Evolutionary conservation across 2,113 vertebrate genomes (phyloP).

Genomic region (Ardeotis arabs): DNA sequence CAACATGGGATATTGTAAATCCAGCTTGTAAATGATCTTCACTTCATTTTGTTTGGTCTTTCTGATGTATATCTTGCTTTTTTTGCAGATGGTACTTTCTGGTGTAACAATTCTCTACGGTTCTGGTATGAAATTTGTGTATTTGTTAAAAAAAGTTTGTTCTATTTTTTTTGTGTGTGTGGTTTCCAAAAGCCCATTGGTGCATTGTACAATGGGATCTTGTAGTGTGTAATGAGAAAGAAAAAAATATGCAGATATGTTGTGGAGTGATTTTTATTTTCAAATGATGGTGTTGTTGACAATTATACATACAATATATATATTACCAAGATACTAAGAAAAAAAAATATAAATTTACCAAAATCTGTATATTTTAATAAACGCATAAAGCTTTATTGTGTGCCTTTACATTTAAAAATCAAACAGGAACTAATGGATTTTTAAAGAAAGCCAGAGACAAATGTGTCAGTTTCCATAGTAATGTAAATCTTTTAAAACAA

Average conservation of each 20-base stretch:
- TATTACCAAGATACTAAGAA: slow-evolving; percentile 66
- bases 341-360: slow-evolving; percentile 78
- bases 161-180: slow-evolving; percentile 71
- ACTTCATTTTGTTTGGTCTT: slow-evolving; percentile 75
- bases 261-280: slow-evolving; percentile 82
- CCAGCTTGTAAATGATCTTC: slow-evolving; percentile 77
- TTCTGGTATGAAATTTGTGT: slow-evolving; percentile 84
- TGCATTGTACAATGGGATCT: slow-evolving; percentile 89
- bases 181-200: slow-evolving; percentile 82
- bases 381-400: slow-evolving; percentile 83
- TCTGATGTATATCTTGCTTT: slow-evolving; percentile 80
- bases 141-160: slow-evolving; percentile 79
- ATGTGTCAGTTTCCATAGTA: slow-evolving; percentile 59
- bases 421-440: slow-evolving; percentile 4
- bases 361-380: slow-evolving; percentile 89
- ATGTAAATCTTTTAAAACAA: slow-evolving; percentile 46
- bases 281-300: slow-evolving; percentile 76
- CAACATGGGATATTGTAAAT: slow-evolving; percentile 63
- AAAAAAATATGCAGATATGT: slow-evolving; percentile 87
- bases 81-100: slow-evolving; percentile 76
- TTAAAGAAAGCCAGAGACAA: slow-evolving; percentile 57
- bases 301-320: slow-evolving; percentile 49
- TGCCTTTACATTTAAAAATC: slow-evolving; percentile 76
- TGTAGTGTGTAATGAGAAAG: slow-evolving; percentile 87
- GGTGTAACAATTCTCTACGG: slow-evolving; percentile 84